Evolutionary conservation across 1,140 invertebrate genomes (phyloP).

Genomic region (Helicorthomorpha holstii): DNA sequence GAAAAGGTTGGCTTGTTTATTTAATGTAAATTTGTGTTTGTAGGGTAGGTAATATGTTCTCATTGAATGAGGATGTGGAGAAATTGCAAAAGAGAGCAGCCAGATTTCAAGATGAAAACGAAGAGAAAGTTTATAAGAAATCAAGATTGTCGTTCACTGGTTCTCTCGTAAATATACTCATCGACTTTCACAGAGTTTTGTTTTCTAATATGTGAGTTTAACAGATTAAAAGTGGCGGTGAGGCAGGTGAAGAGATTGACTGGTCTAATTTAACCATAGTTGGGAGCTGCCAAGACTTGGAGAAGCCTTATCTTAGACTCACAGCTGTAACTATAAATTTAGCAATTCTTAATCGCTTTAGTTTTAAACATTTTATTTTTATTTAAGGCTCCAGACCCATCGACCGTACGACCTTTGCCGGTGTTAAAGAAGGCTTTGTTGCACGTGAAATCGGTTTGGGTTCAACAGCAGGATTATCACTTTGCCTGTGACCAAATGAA

Average conservation of each 20-base stretch:
- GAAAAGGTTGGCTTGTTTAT: neutral
- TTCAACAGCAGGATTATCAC: slow-evolving; percentile 73
- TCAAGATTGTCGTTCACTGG: no score
- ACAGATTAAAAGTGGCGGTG: no score
- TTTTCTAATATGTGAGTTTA: no score
- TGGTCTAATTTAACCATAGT: slow-evolving; percentile 72
- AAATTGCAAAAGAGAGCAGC: slow-evolving; percentile 48
- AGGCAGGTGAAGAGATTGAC: slow-evolving; percentile 46
- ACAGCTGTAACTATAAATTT: slow-evolving; percentile 45
- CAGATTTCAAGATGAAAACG: slow-evolving; percentile 41
- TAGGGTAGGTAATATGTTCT: slow-evolving; percentile 11
- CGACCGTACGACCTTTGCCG: slow-evolving; percentile 71
- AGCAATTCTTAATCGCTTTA: neutral
- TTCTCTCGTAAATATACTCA: no score
- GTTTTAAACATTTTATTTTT: neutral
- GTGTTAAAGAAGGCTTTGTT: slow-evolving; percentile 66
- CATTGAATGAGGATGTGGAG: slow-evolving; percentile 19
- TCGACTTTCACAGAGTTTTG: no score
- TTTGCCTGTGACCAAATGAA: slow-evolving; percentile 97
- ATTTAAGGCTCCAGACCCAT: slow-evolving; percentile 68
- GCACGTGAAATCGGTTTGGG: slow-evolving; percentile 82
- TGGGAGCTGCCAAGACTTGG: slow-evolving; percentile 77
- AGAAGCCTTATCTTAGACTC: slow-evolving; percentile 85
- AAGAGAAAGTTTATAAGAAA: no score
- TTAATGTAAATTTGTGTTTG: slow-evolving; percentile 6